Evolutionary conservation across 2,888 invertebrate genomes (phyloP), one percentile per base, ranked within the genome.

Genomic region (Pseudoips prasinana): DNA sequence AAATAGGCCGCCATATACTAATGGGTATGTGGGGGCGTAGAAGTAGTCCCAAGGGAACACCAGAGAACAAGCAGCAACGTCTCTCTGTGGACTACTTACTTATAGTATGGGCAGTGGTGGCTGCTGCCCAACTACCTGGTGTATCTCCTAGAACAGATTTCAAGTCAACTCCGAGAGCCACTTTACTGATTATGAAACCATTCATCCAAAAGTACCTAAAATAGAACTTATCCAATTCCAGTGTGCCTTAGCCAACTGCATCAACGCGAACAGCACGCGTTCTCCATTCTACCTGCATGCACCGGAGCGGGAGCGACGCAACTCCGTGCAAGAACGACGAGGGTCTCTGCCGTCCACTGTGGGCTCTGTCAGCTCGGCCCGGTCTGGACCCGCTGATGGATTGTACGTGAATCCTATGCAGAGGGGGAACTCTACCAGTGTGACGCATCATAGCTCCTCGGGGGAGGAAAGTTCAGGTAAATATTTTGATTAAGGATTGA

Each of bases 381-480:
- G 84, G 8, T 74, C 86, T 55, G 69, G 92, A 39, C 93, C 93
- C 0, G 92, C 93, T 36, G 95, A 96, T 59, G 96, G 96, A 0
- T 90, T 96, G 23, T 96, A 96, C 68, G 93, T 96, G 40, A 96
- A 95, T 72, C 95, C 96, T 0, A 95, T 96, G 94, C 91, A 90
- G 56, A 77, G 90, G 22, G 68, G 61, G 3, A 64, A 68, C 1
- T 68, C 78, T 0, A 69, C 73, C 1, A 74, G 55, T 10, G 72
- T 63, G 4, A 72, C 72, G 5, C 80, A 78, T 48, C 83, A 83
- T 18, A 81, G 73, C 36, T 84, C 82, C 26, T 84, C 85, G 1
- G 86, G 83, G n/a, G 85, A 85, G 35, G 86, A 84, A 22, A 83
- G 87, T 56, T 82, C 84, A 58, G 88, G 88, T 89, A 45, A 43